These are phyloP conservation scores for Bryconaethiops microstoma DNA, from an alignment of 2,797 vertebrate species.

Conservation along the genomic window DNA sequence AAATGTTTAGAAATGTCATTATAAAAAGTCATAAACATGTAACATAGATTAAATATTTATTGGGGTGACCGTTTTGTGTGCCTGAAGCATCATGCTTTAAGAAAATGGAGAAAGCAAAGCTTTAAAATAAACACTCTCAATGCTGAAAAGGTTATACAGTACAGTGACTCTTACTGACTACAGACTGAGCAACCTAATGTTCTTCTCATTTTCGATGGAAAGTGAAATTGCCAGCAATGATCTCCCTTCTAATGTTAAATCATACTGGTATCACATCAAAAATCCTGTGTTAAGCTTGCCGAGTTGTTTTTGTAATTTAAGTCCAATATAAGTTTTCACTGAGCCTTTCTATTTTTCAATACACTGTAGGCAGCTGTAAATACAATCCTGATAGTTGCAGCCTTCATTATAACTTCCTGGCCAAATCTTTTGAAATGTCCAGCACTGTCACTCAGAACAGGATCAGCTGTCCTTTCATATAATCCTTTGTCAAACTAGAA, in stretches of 20 bases:
- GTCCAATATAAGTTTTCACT: not conserved
- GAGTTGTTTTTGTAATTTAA: not conserved
- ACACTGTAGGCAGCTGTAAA: not conserved
- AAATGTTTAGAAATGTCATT: no score
- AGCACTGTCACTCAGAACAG: slow-evolving; percentile 7
- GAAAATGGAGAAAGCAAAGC: not conserved
- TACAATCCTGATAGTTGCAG: not conserved
- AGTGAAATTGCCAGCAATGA: not conserved
- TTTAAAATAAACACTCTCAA: not conserved
- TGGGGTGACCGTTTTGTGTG: not conserved
- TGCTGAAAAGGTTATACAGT: not conserved
- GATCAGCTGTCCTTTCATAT: not conserved
- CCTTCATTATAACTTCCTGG: not conserved
- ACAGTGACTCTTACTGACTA: not conserved
- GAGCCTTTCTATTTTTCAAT: not conserved
- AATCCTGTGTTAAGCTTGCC: not conserved
- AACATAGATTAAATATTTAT: slow-evolving; percentile 1
- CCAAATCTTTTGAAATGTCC: no score
- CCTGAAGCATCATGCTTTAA: not conserved
- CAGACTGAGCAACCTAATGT: not conserved
- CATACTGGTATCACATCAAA: not conserved
- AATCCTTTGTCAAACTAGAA: not conserved
- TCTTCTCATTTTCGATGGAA: not conserved
- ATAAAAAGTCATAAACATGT: not conserved
- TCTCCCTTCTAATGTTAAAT: not conserved